Evolutionary conservation across 2,888 invertebrate genomes (phyloP).

Genomic region (Heteromurus nitidus): DNA sequence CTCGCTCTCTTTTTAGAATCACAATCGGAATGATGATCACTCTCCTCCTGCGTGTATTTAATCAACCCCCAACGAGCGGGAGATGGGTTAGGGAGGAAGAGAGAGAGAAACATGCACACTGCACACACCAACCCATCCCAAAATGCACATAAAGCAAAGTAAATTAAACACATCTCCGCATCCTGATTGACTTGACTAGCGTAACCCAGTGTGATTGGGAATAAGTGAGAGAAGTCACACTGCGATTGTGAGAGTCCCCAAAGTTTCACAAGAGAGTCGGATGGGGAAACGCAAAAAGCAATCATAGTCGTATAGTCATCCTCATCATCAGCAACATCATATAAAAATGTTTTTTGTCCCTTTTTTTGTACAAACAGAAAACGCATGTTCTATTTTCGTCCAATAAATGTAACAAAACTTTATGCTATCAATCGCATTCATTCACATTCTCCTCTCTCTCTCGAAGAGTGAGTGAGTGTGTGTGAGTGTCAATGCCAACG

Average conservation of each 20-base stretch:
- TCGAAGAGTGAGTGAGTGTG: neutral
- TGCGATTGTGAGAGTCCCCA: slow-evolving; percentile 18
- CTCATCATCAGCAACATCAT: neutral
- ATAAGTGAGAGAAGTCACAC: slow-evolving; percentile 45
- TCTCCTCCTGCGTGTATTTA: slow-evolving; percentile 28
- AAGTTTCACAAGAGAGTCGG: too few relatives aligned
- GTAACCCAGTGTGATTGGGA: neutral
- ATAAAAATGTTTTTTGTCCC: neutral
- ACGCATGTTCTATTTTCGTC: too few relatives aligned
- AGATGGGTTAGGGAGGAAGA: neutral
- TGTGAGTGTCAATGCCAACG: slow-evolving; percentile 50
- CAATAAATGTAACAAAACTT: neutral
- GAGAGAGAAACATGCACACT: slow-evolving; percentile 1
- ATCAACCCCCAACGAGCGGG: slow-evolving; percentile 36
- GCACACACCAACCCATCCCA: slow-evolving; percentile 39
- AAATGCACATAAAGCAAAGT: slow-evolving; percentile 47
- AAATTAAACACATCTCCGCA: slow-evolving; percentile 60
- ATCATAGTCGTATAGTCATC: neutral
- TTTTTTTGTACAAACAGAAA: neutral
- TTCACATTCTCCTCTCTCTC: slow-evolving; percentile 7
- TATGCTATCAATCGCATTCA: slow-evolving; percentile 34
- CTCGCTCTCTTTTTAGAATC: slow-evolving; percentile 18
- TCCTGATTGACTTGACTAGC: slow-evolving; percentile 51
- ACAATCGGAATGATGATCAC: neutral
- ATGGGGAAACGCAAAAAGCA: too few relatives aligned